These are phyloP conservation scores for Chionoecetes opilio DNA, from an alignment of 1,140 invertebrate species.

Conservation along the genomic window DNA sequence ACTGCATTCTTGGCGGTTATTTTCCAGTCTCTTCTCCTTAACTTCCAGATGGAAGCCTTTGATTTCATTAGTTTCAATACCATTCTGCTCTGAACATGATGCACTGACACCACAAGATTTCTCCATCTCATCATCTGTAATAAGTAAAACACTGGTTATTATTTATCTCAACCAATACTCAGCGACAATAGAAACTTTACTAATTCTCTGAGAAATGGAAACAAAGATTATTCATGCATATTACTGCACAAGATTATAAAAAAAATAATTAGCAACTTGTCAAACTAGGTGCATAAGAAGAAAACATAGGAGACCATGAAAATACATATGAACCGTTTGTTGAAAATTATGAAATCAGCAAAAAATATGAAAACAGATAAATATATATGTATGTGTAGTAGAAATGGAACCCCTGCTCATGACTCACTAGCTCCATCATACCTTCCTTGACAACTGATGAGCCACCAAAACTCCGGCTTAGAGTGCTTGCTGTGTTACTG, in stretches of 20 bases:
- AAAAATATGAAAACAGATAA: too few species aligned
- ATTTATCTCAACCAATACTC: too few species aligned
- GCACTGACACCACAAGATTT: not conserved
- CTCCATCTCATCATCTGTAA: slow-evolving; percentile 42
- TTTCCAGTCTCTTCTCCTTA: not conserved
- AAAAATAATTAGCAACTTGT: too few species aligned
- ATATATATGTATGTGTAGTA: too few species aligned
- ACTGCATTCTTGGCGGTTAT: not conserved
- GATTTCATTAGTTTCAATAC: not conserved
- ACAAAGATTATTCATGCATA: too few species aligned
- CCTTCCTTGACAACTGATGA: slow-evolving; percentile 43
- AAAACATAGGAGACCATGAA: too few species aligned
- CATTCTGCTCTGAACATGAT: not conserved
- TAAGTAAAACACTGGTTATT: not conserved
- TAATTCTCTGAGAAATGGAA: too few species aligned
- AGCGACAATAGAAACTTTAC: too few species aligned
- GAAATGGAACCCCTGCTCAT: not conserved
- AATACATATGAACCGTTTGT: too few species aligned
- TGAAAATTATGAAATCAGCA: too few species aligned
- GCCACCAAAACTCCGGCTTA: slow-evolving; percentile 9
- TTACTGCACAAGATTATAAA: too few species aligned
- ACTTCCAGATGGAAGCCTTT: not conserved
- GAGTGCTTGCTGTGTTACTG: not conserved
- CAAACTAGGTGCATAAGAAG: too few species aligned
- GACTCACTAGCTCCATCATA: not conserved